These are phyloP conservation scores for Mystacornis crossleyi DNA, from an alignment of 2,113 vertebrate genomes.

Conservation along the genomic window DNA sequence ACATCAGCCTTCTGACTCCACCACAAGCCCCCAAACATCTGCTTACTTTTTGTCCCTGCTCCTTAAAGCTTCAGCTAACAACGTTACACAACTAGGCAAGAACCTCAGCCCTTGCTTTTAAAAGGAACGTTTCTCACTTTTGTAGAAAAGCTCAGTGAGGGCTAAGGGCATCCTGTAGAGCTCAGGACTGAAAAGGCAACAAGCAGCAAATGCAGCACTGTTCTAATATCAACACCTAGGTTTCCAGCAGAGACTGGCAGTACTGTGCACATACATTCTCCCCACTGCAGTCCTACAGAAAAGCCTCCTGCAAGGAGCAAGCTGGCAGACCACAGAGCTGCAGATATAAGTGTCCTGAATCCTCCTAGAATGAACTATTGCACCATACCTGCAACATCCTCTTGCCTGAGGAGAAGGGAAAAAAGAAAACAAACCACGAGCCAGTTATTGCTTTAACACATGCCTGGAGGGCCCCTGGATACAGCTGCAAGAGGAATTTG, in stretches of 20 bases:
- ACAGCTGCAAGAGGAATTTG: not conserved
- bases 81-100: not conserved
- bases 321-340: not conserved
- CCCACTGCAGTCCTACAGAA: not conserved
- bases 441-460: not conserved
- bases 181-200: not conserved
- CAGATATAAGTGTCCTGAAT: not conserved
- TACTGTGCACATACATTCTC: not conserved
- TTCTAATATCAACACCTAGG: not conserved
- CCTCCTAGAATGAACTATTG: not conserved
- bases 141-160: not conserved
- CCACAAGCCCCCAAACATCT: rapidly evolving
- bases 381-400: not conserved
- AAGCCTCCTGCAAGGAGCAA: not conserved
- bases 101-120: not conserved
- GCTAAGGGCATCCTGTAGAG: not conserved
- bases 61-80: not conserved
- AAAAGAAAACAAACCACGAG: not conserved
- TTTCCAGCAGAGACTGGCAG: not conserved
- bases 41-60: not conserved
- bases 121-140: not conserved
- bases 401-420: not conserved
- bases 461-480: not conserved
- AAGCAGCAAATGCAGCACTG: not conserved
- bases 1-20: not conserved